Conservation (phyloP, 2,888 invertebrate species). For the Entomobrya proxima region DNA sequence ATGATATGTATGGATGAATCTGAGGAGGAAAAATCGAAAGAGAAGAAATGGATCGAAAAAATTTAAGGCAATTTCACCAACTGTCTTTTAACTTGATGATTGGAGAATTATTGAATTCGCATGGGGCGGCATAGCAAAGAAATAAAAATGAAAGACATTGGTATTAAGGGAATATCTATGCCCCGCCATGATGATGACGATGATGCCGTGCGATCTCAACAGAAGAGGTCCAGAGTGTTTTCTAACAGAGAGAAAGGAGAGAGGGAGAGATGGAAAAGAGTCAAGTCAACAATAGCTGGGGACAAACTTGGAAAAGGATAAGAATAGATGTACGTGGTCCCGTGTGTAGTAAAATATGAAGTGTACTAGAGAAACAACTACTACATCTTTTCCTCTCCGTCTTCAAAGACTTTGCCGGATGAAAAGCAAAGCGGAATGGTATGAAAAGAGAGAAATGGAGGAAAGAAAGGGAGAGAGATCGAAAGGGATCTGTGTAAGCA, state of each 20-base stretch:
- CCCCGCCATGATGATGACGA: not conserved
- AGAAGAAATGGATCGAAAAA: conserved; percentile 68
- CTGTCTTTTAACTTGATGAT: conserved; percentile 73
- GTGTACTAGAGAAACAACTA: conserved; percentile 33
- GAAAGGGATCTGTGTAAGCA: conserved; percentile 50
- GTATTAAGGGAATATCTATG: conserved; percentile 43
- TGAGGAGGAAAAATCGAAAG: not conserved
- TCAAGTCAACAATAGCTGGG: conserved; percentile 5
- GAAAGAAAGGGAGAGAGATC: conserved; percentile 20
- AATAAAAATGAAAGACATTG: conserved; percentile 45
- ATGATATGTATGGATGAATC: conserved; percentile 41
- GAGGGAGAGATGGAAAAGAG: no score
- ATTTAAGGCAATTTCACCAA: conserved; percentile 72
- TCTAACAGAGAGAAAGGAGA: not conserved
- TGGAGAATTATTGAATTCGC: conserved; percentile 73
- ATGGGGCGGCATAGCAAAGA: conserved; percentile 52
- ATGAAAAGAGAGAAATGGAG: conserved; percentile 28
- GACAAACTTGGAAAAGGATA: not conserved
- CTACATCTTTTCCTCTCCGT: not conserved
- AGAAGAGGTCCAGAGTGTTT: no score
- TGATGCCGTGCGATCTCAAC: conserved; percentile 9
- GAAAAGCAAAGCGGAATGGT: conserved; percentile 41
- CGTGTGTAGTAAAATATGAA: conserved; percentile 38
- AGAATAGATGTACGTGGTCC: not conserved
- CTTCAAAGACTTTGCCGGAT: not conserved